Evolutionary conservation across 2,888 invertebrate genomes (phyloP), one percentile per base, ranked within the genome.

Genomic region (Mythimna ferrago): DNA sequence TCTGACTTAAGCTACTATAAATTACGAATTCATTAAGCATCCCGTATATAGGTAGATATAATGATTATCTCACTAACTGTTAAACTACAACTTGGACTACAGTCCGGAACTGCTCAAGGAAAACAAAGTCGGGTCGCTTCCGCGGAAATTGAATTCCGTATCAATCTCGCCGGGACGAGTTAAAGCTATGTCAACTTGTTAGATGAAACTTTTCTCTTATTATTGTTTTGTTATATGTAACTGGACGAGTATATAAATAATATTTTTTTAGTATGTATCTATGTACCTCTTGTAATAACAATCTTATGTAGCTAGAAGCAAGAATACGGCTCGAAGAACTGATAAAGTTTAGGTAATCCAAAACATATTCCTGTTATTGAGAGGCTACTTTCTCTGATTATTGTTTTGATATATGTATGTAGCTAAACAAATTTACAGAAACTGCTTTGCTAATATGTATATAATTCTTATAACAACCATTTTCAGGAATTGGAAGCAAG

Each of bases 101-200:
- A 48, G 61, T 69, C 79, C 51, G 19, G 64, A 73, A 54, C 53
- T 71, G 48, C 61, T 79, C 44, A 71, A 74, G 80, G 85, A 83
- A 85, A 87, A 87, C 85, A 86, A 81, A 71, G 76, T 81, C 66
- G 70, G 77, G 81, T 78, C 81, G 76, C 69, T 77, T 76, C 80
- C 74, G 72, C 62, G 83, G 80, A 88, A 89, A 89, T 89, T 88
- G 85, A 87, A 88, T 89, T 87, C 78, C 78, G 85, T 83, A 82
- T 80, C 85, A 81, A 86, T 86, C 85, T 84, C 76, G 86, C 83
- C 70, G 64, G 80, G 60, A 71, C 77, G 74, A 78, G 81, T 81
- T 74, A 81, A 73, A 51, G 70, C 78, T 80, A 74, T 56, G 70
- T 82, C 72, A 76, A 81, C 73, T 80, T 76, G 83, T 81, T 81